These are phyloP conservation scores for Diplolepis rosae DNA, from an alignment of 2,888 invertebrate genomes.

Conservation along the genomic window DNA sequence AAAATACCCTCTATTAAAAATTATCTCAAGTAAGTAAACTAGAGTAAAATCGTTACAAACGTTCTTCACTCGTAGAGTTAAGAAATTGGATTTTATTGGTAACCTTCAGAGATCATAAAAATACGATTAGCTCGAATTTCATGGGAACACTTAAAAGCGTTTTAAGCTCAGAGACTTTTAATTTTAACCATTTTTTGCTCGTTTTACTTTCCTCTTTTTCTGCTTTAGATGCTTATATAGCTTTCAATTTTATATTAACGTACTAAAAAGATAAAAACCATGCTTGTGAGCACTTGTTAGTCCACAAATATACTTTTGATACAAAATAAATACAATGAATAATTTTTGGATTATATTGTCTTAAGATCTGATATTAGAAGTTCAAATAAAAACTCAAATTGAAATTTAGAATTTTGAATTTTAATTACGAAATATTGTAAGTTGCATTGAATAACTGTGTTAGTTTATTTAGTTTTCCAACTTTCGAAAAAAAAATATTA, in stretches of 20 bases:
- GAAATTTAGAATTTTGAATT: too few species aligned
- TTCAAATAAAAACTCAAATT: too few species aligned
- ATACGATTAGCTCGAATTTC: not conserved
- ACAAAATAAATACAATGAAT: too few species aligned
- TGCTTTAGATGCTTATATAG: conserved; percentile 2
- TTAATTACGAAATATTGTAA: too few species aligned
- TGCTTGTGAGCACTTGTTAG: conserved; percentile 16
- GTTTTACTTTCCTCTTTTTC: not conserved
- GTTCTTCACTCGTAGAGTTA: not conserved
- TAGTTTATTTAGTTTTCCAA: too few species aligned
- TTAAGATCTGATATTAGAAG: too few species aligned
- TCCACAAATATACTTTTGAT: conserved; percentile 12
- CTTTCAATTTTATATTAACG: conserved; percentile 23
- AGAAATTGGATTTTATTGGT: not conserved
- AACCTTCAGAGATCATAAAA: not conserved
- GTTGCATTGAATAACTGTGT: too few species aligned
- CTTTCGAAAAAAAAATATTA: too few species aligned
- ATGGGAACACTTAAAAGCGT: not conserved
- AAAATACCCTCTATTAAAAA: too few species aligned
- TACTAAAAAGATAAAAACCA: conserved; percentile 17
- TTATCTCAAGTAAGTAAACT: too few species aligned
- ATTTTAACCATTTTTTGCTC: not conserved
- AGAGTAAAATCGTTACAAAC: not conserved
- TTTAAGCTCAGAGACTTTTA: not conserved
- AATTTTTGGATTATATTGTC: too few species aligned